phyloP scores from a whole-genome alignment of 2,888 invertebrate genomes.

The Acanthosepion pharaonis region DNA sequence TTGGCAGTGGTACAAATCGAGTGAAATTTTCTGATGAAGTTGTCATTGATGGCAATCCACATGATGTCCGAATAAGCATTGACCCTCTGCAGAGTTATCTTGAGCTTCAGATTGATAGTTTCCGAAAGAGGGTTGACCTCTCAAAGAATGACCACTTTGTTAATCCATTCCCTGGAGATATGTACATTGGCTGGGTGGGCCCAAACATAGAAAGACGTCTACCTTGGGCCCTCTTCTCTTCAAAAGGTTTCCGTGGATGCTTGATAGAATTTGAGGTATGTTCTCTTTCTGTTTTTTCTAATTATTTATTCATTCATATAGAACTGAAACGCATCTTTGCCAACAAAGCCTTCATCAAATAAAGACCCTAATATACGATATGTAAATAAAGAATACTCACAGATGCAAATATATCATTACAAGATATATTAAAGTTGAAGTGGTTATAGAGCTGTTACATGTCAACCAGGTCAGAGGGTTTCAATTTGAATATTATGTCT shows the following conservation, averaged over 20 bases:
- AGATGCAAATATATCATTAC: too few relatives aligned
- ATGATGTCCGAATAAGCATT: constrained; percentile 58
- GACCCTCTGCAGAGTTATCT: constrained; percentile 50
- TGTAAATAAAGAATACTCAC: too few relatives aligned
- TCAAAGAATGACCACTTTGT: constrained; percentile 44
- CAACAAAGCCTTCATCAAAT: too few relatives aligned
- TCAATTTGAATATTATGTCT: too few relatives aligned
- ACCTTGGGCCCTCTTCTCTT: constrained; percentile 71
- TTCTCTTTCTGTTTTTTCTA: background rate
- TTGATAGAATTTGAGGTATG: constrained; percentile 66
- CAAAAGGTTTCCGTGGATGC: constrained; percentile 70
- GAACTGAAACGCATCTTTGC: too few relatives aligned
- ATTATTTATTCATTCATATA: background rate
- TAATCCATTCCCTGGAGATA: constrained; percentile 48
- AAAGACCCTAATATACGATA: too few relatives aligned
- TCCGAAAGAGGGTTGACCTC: constrained; percentile 53
- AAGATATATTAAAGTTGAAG: too few relatives aligned
- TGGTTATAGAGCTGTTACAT: too few relatives aligned
- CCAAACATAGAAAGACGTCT: constrained; percentile 53
- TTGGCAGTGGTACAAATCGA: constrained; percentile 62
- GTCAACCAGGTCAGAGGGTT: too few relatives aligned
- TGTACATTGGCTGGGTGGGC: constrained; percentile 64
- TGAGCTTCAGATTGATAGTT: constrained; percentile 61
- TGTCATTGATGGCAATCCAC: constrained; percentile 69
- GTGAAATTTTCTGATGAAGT: constrained; percentile 57